Percentiles rank a stretch among this genome's conserved stretches.
Evolutionary conservation across 2,797 vertebrate species (phyloP).

Genomic region (Acrossocheilus fasciatus): DNA sequence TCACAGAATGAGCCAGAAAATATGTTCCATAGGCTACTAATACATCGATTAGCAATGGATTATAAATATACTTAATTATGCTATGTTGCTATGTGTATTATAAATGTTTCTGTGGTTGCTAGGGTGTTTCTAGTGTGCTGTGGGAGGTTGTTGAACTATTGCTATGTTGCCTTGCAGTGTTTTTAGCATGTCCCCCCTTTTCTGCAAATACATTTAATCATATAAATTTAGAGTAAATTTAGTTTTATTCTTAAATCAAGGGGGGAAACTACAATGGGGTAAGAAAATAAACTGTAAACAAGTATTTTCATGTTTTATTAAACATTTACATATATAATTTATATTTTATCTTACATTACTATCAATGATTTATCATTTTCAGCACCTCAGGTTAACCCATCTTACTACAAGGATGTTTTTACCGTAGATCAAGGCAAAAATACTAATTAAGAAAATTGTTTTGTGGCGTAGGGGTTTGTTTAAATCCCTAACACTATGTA

Average conservation of each 20-base stretch:
- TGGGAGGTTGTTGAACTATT: background rate
- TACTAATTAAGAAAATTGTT: background rate
- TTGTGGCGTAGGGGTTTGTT: background rate
- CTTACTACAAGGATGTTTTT: background rate
- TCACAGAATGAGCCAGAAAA: no score
- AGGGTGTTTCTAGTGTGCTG: background rate
- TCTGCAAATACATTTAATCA: background rate
- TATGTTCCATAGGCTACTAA: no score
- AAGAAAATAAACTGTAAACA: background rate
- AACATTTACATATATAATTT: background rate
- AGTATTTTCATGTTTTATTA: background rate
- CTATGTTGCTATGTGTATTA: background rate
- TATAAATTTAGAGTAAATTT: background rate
- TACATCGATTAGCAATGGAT: no score
- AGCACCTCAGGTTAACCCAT: background rate
- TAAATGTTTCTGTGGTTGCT: background rate
- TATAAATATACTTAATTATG: background rate
- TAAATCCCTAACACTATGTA: background rate
- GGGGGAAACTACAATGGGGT: background rate
- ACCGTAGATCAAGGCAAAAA: background rate
- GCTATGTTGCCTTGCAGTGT: background rate
- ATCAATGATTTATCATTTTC: background rate
- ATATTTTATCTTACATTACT: background rate
- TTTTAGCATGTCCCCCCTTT: background rate
- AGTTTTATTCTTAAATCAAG: background rate